Percentiles rank a stretch among this genome's conserved stretches.
phyloP scores from a whole-genome alignment of 2,888 invertebrate species.

The Apamea anceps region DNA sequence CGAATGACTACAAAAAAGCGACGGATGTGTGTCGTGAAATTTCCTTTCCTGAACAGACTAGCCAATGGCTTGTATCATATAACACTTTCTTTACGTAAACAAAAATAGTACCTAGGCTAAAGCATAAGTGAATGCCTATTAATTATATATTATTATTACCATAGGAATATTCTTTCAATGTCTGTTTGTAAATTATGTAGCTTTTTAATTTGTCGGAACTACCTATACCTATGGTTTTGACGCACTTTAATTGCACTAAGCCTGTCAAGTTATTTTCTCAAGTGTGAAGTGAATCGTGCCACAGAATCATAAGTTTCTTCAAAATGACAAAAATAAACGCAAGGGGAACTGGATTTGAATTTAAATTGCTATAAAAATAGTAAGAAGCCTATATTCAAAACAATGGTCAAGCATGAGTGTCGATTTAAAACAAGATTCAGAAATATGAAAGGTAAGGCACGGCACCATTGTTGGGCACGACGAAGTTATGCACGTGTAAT shows the following conservation, averaged over 20 bases:
- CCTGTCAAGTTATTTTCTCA: neutral
- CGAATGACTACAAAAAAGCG: too few species aligned
- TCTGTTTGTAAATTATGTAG: slow-evolving; percentile 20
- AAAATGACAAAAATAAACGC: neutral
- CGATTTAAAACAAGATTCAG: neutral
- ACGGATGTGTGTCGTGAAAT: slow-evolving; percentile 17
- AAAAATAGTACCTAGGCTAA: slow-evolving; percentile 2
- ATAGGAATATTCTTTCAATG: slow-evolving; percentile 19
- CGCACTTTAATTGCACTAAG: slow-evolving; percentile 3
- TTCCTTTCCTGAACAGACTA: slow-evolving; percentile 17
- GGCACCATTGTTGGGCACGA: neutral
- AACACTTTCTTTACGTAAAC: slow-evolving; percentile 26
- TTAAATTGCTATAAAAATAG: too few species aligned
- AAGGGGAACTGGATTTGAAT: neutral
- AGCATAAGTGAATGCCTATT: slow-evolving; percentile 26
- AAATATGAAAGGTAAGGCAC: neutral
- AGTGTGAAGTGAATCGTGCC: neutral
- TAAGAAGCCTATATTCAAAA: neutral
- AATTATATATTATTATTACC: slow-evolving; percentile 20
- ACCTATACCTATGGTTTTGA: slow-evolving; percentile 1
- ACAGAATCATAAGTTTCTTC: slow-evolving; percentile 1
- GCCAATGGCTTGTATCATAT: neutral
- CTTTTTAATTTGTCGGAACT: slow-evolving; percentile 18
- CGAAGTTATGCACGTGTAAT: neutral
- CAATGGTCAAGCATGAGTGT: neutral